Evolutionary conservation across 2,113 vertebrate genomes (phyloP).

Genomic region (Taxidea taxus): DNA sequence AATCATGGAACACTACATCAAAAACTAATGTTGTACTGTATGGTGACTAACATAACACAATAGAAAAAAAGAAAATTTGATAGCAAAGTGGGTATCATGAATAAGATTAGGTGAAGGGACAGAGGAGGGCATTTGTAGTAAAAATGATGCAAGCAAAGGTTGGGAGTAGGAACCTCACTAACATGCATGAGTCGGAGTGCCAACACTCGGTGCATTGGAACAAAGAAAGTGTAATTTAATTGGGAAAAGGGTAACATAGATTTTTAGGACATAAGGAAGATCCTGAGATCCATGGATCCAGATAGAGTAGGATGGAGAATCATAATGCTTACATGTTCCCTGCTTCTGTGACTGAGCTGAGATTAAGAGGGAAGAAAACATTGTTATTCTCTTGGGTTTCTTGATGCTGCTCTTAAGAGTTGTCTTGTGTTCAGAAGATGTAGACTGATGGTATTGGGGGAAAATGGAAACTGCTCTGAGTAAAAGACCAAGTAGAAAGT

Average conservation of each 20-base stretch:
- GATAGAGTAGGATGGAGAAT: too few species aligned
- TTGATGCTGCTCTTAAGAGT: neutral
- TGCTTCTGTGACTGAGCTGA: neutral
- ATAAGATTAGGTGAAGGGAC: neutral
- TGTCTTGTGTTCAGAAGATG: neutral
- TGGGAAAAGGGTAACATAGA: neutral
- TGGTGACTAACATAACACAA: too few species aligned
- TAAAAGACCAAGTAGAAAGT: neutral
- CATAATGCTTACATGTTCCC: neutral
- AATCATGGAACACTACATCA: too few species aligned
- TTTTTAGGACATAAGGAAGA: neutral
- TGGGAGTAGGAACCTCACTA: neutral
- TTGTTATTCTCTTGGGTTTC: neutral
- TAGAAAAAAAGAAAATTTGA: neutral
- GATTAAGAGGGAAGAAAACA: neutral
- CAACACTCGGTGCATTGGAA: neutral
- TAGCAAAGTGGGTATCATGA: neutral
- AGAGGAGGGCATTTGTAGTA: neutral
- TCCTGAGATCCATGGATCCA: neutral
- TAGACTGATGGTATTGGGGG: neutral
- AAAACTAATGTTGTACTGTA: too few species aligned
- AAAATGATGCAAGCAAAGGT: neutral
- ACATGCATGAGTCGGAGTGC: neutral
- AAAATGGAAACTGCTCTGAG: neutral
- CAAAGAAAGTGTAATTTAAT: neutral